Evolutionary conservation across 2,797 vertebrate species (phyloP).

Genomic region (Paramormyrops hopkinsi): DNA sequence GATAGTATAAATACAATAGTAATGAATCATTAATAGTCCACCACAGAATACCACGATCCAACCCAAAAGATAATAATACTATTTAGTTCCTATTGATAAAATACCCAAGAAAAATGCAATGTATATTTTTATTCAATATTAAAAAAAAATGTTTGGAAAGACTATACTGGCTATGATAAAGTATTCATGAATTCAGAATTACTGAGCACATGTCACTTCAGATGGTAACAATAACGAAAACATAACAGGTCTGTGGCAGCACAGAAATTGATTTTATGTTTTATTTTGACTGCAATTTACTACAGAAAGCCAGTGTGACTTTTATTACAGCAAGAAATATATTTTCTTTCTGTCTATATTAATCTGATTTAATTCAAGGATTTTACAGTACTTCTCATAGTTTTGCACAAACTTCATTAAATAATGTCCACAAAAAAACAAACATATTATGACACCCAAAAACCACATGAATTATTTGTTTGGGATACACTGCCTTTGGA

Average conservation of each 20-base stretch:
- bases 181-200: neutral
- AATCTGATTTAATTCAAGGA: slow-evolving; percentile 35
- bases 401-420: neutral
- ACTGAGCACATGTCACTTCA: neutral
- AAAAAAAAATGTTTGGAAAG: neutral
- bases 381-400: slow-evolving; percentile 31
- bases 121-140: neutral
- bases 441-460: slow-evolving; percentile 5
- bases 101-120: neutral
- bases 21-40: neutral
- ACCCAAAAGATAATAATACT: neutral
- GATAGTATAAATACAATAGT: neutral
- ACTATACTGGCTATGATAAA: slow-evolving; percentile 25
- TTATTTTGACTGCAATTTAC: slow-evolving; percentile 41
- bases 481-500: neutral
- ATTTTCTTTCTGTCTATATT: slow-evolving; percentile 27
- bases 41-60: neutral
- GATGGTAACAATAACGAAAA: neutral
- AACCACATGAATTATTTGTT: slow-evolving; percentile 17
- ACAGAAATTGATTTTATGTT: slow-evolving; percentile 29
- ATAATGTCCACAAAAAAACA: neutral
- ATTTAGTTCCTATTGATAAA: neutral
- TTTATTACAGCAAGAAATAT: slow-evolving; percentile 34
- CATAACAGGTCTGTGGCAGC: slow-evolving; percentile 16
- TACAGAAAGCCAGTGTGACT: slow-evolving; percentile 22